These are phyloP conservation scores for Chaetoderma sp. DNA, from an alignment of 2,888 invertebrate genomes.

Conservation along the genomic window DNA sequence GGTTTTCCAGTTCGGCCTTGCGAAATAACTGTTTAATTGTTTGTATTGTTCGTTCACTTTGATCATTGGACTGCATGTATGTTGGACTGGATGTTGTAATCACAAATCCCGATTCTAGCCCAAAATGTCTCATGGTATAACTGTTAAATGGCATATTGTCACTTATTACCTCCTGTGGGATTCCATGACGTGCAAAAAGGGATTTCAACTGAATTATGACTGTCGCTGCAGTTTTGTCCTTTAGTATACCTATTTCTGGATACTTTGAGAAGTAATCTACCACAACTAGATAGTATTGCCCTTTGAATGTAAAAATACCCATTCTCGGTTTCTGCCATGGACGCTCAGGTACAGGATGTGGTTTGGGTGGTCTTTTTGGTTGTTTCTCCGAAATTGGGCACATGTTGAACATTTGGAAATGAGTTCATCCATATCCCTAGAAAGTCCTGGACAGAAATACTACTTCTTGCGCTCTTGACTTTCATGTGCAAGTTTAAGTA, in stretches of 20 bases:
- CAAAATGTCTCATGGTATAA: slow-evolving; percentile 16
- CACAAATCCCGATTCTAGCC: slow-evolving; percentile 8
- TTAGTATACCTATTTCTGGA: slow-evolving; percentile 15
- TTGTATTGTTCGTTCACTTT: slow-evolving; percentile 17
- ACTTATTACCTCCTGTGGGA: slow-evolving; percentile 21
- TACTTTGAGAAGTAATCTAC: slow-evolving; percentile 31
- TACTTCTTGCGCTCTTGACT: slow-evolving; percentile 14
- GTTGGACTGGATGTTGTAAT: slow-evolving; percentile 14
- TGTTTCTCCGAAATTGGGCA: slow-evolving; percentile 8
- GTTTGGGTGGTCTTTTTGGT: slow-evolving; percentile 25
- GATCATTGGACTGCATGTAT: slow-evolving; percentile 31
- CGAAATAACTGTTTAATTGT: slow-evolving; percentile 24
- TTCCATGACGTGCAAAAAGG: not conserved
- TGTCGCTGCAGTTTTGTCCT: slow-evolving; percentile 12
- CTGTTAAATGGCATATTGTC: slow-evolving; percentile 36
- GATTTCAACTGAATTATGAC: slow-evolving; percentile 21
- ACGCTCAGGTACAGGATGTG: slow-evolving; percentile 20
- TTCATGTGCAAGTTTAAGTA: slow-evolving; percentile 23
- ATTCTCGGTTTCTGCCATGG: slow-evolving; percentile 25
- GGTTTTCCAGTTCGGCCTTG: slow-evolving; percentile 21
- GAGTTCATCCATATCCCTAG: not conserved
- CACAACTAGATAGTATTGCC: slow-evolving; percentile 16
- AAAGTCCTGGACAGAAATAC: slow-evolving; percentile 27
- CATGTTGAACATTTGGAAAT: slow-evolving; percentile 4
- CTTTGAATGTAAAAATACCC: slow-evolving; percentile 22